phyloP scores from a whole-genome alignment of 2,113 vertebrate genomes.

The Sterna hirundo region DNA sequence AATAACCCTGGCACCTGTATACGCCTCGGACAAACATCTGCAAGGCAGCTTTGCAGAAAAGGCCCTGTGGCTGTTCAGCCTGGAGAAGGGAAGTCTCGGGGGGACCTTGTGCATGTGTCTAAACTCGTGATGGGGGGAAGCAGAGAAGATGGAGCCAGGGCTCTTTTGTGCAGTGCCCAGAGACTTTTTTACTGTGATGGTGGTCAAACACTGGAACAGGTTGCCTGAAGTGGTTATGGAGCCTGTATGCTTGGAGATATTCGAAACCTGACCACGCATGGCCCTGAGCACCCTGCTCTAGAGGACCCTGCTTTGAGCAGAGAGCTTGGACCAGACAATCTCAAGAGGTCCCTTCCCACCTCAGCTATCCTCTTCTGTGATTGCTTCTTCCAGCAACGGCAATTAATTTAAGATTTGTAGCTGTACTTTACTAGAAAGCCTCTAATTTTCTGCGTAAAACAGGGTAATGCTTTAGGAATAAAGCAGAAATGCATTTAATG shows the following conservation, averaged over 20 bases:
- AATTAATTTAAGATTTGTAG: neutral
- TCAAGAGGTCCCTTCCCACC: neutral
- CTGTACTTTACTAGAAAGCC: neutral
- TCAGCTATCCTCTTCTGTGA: neutral
- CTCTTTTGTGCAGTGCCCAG: neutral
- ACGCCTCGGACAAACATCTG: fast-evolving
- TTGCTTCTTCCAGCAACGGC: neutral
- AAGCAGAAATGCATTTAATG: slow-evolving; percentile 5
- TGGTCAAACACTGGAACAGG: neutral
- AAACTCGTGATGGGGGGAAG: neutral
- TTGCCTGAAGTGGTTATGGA: neutral
- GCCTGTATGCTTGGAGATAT: neutral
- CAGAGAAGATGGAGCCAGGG: neutral
- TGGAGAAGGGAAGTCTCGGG: neutral
- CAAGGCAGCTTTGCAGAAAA: neutral
- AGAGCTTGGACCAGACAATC: neutral
- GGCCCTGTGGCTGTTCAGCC: neutral
- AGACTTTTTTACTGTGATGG: neutral
- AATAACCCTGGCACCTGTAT: neutral
- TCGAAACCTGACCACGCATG: neutral
- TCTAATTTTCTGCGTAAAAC: neutral
- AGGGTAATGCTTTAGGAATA: neutral
- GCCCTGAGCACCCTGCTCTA: neutral
- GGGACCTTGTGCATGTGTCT: neutral
- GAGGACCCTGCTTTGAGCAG: neutral